Conservation (phyloP, 2,888 invertebrate species). For the Idaea biselata region DNA sequence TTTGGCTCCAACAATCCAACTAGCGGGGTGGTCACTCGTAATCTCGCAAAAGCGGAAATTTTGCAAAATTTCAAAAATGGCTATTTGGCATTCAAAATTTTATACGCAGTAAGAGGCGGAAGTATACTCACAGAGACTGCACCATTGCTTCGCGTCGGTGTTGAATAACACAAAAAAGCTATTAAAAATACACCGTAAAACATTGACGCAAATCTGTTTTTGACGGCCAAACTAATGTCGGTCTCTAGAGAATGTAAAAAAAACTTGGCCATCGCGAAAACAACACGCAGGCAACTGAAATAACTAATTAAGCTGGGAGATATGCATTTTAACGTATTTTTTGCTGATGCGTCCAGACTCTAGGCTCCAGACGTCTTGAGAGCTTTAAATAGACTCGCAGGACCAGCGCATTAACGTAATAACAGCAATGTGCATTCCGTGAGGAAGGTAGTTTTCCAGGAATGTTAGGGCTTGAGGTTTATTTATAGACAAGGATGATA, state of each 20-base stretch:
- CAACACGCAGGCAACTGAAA: background rate
- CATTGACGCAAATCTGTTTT: background rate
- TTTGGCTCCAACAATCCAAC: too few species aligned
- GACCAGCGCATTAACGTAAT: background rate
- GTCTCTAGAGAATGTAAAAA: background rate
- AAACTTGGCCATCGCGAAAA: background rate
- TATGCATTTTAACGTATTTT: background rate
- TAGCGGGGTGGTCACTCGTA: background rate
- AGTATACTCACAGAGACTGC: background rate
- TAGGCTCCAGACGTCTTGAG: background rate
- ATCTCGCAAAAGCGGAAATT: too few species aligned
- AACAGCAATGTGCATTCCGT: background rate
- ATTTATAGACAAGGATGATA: background rate
- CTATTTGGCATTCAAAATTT: background rate
- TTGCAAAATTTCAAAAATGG: background rate
- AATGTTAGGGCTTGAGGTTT: background rate
- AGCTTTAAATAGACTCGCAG: background rate
- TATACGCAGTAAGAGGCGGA: background rate
- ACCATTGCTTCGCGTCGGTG: background rate
- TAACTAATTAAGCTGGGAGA: background rate
- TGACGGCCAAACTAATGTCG: background rate
- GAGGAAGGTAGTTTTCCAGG: background rate
- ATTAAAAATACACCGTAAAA: background rate
- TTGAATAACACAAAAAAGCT: background rate
- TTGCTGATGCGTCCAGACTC: background rate